A percentile compares a stretch with the other conserved stretches of the same genome.
Evolutionary conservation across 1,140 invertebrate genomes (phyloP).

Genomic region (Rhagoletis pomonella): DNA sequence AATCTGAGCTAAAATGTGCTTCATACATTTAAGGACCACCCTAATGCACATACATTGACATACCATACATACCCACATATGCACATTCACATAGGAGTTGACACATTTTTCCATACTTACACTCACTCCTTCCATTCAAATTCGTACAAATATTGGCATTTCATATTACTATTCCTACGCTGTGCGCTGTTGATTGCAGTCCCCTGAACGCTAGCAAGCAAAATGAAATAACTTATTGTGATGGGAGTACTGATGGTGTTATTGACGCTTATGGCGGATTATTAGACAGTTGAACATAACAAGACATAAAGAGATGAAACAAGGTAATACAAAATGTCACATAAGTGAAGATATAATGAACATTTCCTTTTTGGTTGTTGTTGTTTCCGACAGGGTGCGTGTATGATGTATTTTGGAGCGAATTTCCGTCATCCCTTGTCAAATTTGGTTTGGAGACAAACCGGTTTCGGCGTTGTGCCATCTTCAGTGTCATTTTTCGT

Average conservation of each 20-base stretch:
- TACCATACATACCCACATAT: not conserved
- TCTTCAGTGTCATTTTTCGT: too few relatives aligned
- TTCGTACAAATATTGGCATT: not conserved
- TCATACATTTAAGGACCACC: not conserved
- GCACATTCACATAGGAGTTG: not conserved
- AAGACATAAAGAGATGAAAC: too few relatives aligned
- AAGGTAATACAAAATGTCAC: too few relatives aligned
- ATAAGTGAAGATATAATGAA: too few relatives aligned
- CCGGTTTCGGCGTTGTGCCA: too few relatives aligned
- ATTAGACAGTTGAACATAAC: too few relatives aligned
- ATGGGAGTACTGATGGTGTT: slow-evolving; percentile 12
- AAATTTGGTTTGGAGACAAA: too few relatives aligned
- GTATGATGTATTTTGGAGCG: too few relatives aligned
- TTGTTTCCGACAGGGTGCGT: too few relatives aligned
- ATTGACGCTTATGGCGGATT: slow-evolving; percentile 17
- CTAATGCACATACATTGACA: too few relatives aligned
- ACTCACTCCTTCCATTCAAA: not conserved
- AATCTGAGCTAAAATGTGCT: not conserved
- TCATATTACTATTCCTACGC: not conserved
- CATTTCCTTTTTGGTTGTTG: too few relatives aligned
- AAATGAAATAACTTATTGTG: slow-evolving; percentile 20
- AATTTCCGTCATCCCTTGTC: too few relatives aligned
- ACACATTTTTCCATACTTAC: not conserved
- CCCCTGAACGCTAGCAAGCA: not conserved
- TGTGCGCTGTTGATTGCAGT: not conserved